Evolutionary conservation across 2,113 vertebrate species (phyloP).

Genomic region (Hyperoodon ampullatus): DNA sequence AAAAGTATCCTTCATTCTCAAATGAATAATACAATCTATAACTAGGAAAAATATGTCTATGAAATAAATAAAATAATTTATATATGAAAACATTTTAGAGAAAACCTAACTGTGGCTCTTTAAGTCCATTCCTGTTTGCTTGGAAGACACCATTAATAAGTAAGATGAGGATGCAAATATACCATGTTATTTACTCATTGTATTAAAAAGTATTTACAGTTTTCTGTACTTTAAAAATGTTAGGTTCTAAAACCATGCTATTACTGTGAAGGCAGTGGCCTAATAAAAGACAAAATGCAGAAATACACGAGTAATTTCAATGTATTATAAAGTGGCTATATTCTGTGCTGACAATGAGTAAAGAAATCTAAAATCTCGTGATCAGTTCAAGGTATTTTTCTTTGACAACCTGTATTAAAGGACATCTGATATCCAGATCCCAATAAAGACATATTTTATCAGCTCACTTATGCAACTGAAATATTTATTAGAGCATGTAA

Average conservation of each 20-base stretch:
- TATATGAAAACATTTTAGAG: not conserved
- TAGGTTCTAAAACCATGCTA: not conserved
- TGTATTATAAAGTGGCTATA: not conserved
- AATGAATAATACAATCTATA: not conserved
- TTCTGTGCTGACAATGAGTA: not conserved
- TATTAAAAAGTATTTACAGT: not conserved
- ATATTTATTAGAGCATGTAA: not conserved
- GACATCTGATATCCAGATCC: not conserved
- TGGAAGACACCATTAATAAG: not conserved
- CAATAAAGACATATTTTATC: not conserved
- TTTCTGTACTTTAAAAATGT: not conserved
- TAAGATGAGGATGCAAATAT: not conserved
- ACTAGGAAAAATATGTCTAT: not conserved
- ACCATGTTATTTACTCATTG: not conserved
- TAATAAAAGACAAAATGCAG: not conserved
- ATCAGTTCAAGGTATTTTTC: not conserved
- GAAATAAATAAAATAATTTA: not conserved
- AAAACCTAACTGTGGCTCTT: not conserved
- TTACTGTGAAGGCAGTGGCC: not conserved
- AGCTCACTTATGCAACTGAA: not conserved
- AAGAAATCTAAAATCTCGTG: not conserved
- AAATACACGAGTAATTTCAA: not conserved
- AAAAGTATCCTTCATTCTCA: not conserved
- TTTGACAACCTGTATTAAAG: not conserved
- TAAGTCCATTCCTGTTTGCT: not conserved